These are phyloP conservation scores for Pseudomyrmex dendroicus DNA, from an alignment of 1,140 invertebrate genomes.

Conservation along the genomic window DNA sequence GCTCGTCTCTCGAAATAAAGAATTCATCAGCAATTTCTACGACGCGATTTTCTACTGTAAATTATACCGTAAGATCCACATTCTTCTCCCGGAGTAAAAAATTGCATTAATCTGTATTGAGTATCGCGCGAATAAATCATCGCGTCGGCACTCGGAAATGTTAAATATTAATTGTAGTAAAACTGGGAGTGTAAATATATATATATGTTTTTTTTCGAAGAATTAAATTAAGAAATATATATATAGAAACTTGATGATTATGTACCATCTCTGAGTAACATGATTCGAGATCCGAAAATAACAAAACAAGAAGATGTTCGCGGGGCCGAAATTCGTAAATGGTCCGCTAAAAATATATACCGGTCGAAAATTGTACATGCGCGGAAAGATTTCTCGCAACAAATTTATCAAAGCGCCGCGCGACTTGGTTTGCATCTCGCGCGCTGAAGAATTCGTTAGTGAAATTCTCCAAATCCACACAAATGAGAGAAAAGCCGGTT, in stretches of 20 bases:
- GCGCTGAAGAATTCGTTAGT: conserved; percentile 61
- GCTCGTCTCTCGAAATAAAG: conserved; percentile 53
- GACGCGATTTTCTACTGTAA: conserved; percentile 33
- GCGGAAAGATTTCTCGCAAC: conserved; percentile 46
- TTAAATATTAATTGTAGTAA: too few relatives aligned
- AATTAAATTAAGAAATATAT: too few relatives aligned
- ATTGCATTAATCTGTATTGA: conserved; percentile 12
- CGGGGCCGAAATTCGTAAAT: conserved; percentile 22
- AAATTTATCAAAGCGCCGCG: conserved; percentile 55
- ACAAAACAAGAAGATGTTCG: conserved; percentile 21
- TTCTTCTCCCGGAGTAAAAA: neutral
- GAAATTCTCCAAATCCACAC: conserved; percentile 51
- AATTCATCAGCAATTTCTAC: conserved; percentile 60
- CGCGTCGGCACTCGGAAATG: too few relatives aligned
- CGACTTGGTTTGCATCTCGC: conserved; percentile 50
- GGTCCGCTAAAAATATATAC: neutral
- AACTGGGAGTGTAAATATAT: too few relatives aligned
- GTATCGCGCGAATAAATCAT: too few relatives aligned
- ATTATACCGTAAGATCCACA: conserved; percentile 12
- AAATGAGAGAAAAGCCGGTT: conserved; percentile 51
- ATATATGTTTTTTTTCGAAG: too few relatives aligned
- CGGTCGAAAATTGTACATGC: conserved; percentile 25
- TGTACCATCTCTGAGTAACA: neutral
- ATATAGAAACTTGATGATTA: too few relatives aligned
- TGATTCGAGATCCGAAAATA: conserved; percentile 28